These are phyloP conservation scores for Abrostola triplasia DNA, from an alignment of 2,888 invertebrate genomes.

Conservation along the genomic window DNA sequence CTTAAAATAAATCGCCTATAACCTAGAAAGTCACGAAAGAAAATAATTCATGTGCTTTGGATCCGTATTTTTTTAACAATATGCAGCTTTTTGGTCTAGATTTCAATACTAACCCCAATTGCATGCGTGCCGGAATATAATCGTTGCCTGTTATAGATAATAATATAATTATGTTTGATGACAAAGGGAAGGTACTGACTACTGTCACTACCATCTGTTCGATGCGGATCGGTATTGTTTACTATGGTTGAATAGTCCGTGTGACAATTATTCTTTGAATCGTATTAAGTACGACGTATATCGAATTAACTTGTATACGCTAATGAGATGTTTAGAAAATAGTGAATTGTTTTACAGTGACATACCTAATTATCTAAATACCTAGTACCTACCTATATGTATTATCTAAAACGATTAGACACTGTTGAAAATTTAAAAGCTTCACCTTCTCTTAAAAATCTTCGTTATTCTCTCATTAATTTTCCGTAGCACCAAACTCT, in stretches of 20 bases:
- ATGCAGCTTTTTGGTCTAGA: neutral
- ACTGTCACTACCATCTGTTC: constrained; percentile 37
- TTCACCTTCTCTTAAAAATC: no score
- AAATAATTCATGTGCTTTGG: neutral
- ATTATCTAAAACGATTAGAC: no score
- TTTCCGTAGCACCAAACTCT: no score
- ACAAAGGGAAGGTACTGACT: constrained; percentile 29
- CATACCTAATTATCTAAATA: no score
- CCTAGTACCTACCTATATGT: neutral
- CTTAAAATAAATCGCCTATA: neutral
- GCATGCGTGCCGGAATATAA: constrained; percentile 7
- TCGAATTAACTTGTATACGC: no score
- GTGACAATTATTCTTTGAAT: no score
- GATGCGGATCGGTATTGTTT: constrained; percentile 31
- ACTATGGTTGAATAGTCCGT: constrained; percentile 18
- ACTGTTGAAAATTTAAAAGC: no score
- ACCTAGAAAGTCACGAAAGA: neutral
- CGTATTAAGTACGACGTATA: no score
- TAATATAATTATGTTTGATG: neutral
- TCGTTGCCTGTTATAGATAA: constrained; percentile 34
- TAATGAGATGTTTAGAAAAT: no score
- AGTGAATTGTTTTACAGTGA: no score
- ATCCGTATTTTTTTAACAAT: no score
- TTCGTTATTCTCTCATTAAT: no score
- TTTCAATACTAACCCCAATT: constrained; percentile 5